These are phyloP conservation scores for Villa cingulata DNA, from an alignment of 2,888 invertebrate species.

Conservation along the genomic window DNA sequence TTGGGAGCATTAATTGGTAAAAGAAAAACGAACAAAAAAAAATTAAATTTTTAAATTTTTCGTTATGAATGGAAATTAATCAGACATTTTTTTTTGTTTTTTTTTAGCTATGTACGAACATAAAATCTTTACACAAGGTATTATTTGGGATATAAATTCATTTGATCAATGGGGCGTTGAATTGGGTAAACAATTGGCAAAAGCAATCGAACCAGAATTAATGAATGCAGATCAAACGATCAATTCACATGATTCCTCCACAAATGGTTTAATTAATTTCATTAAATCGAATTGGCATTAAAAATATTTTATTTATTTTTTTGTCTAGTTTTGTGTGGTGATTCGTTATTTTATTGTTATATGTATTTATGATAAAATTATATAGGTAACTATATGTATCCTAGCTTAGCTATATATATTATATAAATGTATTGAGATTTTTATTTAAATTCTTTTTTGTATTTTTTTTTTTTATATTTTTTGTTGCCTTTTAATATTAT, in stretches of 20 bases:
- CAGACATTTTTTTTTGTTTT: not conserved
- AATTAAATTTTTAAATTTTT: not conserved
- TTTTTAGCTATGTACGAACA: constrained; percentile 86
- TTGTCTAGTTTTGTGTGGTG: not conserved
- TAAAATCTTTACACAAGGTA: constrained; percentile 96
- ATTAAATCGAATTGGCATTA: constrained; percentile 52
- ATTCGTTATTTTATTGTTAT: not conserved
- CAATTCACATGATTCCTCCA: constrained; percentile 77
- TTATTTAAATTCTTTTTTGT: too few species aligned
- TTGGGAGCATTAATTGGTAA: constrained; percentile 86
- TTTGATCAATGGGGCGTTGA: constrained; percentile 99
- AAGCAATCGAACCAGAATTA: constrained; percentile 94
- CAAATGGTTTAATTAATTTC: constrained; percentile 95
- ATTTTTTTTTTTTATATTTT: too few species aligned
- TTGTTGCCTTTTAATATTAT: too few species aligned
- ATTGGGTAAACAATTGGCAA: constrained; percentile 94
- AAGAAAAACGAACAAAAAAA: too few species aligned
- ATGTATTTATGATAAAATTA: not conserved
- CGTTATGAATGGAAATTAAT: too few species aligned
- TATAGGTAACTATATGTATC: too few species aligned
- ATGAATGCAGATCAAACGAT: constrained; percentile 46
- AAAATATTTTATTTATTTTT: too few species aligned
- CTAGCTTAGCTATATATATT: too few species aligned
- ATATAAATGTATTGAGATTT: too few species aligned
- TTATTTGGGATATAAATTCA: constrained; percentile 98